A percentile compares a stretch with the other conserved stretches of the same genome.
phyloP scores from a whole-genome alignment of 2,113 vertebrate genomes.

The Etia nguti region DNA sequence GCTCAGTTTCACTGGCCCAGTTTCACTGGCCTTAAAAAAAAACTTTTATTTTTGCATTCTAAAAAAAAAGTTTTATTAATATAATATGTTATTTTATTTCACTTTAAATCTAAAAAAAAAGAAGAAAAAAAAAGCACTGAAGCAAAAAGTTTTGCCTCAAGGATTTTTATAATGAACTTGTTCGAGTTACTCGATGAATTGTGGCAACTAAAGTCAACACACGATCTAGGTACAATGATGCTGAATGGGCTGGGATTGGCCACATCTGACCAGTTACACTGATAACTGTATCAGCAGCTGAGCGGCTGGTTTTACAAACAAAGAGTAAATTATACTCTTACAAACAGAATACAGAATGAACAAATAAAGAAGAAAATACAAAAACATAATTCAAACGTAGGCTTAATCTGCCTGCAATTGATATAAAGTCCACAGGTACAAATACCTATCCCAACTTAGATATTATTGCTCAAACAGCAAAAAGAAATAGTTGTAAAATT shows the following conservation, averaged over 20 bases:
- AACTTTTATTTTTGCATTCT: background rate
- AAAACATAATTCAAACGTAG: too few species aligned
- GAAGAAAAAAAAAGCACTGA: background rate
- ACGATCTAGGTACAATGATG: background rate
- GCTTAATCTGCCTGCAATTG: too few species aligned
- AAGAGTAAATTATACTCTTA: background rate
- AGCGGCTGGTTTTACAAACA: background rate
- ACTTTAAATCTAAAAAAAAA: background rate
- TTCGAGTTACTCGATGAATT: background rate
- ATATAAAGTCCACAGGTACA: too few species aligned
- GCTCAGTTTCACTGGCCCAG: background rate
- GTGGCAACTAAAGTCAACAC: background rate
- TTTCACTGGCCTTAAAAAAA: background rate
- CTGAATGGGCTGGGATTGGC: background rate
- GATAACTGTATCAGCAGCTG: background rate
- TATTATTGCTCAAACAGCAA: too few species aligned
- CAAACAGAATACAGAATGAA: background rate
- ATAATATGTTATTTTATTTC: background rate
- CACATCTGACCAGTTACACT: background rate
- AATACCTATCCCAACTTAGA: too few species aligned
- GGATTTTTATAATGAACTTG: background rate
- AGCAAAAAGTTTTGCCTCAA: background rate
- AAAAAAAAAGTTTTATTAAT: fast-evolving
- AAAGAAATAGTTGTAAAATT: too few species aligned
- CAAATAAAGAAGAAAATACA: too few species aligned